These are phyloP conservation scores for Xenopus borealis DNA, from an alignment of 2,113 vertebrate species.

Conservation along the genomic window DNA sequence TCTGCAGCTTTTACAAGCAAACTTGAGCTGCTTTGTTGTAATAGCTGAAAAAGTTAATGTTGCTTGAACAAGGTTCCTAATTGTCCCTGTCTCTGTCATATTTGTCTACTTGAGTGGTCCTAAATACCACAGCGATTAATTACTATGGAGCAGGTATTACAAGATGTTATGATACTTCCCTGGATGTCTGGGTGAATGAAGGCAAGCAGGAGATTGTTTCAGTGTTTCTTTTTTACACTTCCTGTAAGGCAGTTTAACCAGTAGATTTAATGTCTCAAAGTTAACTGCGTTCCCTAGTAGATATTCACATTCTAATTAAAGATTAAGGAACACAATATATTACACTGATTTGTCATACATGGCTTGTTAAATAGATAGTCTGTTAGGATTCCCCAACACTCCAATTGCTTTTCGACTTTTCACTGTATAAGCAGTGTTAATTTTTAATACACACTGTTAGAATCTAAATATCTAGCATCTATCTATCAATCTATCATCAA, in stretches of 20 bases:
- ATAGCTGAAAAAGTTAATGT: constrained; percentile 97
- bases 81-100: constrained; percentile 99
- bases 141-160: constrained; percentile 89
- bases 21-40: constrained; percentile 84
- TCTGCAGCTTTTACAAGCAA: constrained; percentile 84
- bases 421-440: too few relatives aligned
- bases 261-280: constrained; percentile 90
- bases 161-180: constrained; percentile 83
- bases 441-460: too few relatives aligned
- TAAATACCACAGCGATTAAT: constrained; percentile 99
- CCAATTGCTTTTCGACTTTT: constrained; percentile 60
- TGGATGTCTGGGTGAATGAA: constrained; percentile 81
- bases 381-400: constrained; percentile 83
- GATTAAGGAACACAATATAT: constrained; percentile 86
- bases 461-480: too few relatives aligned
- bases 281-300: constrained; percentile 79
- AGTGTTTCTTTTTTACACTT: constrained; percentile 80
- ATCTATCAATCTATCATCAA: not conserved
- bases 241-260: constrained; percentile 86
- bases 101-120: constrained; percentile 96
- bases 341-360: constrained; percentile 90
- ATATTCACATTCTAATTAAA: constrained; percentile 90
- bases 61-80: constrained; percentile 97
- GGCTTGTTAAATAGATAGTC: constrained; percentile 87
- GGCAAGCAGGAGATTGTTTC: constrained; percentile 75